Percentiles rank a stretch among this genome's conserved stretches.
These are phyloP conservation scores for Agraylea sexmaculata DNA, from an alignment of 1,140 invertebrate genomes.

Conservation along the genomic window DNA sequence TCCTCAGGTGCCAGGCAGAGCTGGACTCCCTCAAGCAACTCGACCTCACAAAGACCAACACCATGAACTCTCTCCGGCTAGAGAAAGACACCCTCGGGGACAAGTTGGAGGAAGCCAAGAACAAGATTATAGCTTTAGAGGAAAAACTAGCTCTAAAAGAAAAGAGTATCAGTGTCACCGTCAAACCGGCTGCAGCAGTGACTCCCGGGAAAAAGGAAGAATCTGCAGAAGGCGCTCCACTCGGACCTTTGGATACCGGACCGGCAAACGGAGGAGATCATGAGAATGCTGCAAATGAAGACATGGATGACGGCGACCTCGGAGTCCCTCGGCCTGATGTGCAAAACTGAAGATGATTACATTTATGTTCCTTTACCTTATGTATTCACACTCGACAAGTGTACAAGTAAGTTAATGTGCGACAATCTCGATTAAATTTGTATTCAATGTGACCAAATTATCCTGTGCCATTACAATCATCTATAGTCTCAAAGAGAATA, in stretches of 20 bases:
- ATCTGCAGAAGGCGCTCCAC: background rate
- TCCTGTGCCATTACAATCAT: too few relatives aligned
- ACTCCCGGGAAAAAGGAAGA: too few relatives aligned
- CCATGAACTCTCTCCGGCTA: slow-evolving; percentile 29
- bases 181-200: too few relatives aligned
- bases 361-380: too few relatives aligned
- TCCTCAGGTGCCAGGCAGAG: slow-evolving; percentile 29
- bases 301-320: slow-evolving; percentile 12
- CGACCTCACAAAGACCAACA: slow-evolving; percentile 27
- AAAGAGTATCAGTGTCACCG: slow-evolving; percentile 1
- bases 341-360: too few relatives aligned
- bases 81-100: slow-evolving; percentile 29
- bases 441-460: too few relatives aligned
- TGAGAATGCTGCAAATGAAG: slow-evolving; percentile 18
- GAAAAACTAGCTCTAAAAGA: background rate
- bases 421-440: too few relatives aligned
- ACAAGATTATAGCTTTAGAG: slow-evolving; percentile 20
- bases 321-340: too few relatives aligned
- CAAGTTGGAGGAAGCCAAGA: slow-evolving; percentile 24
- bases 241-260: slow-evolving; percentile 4
- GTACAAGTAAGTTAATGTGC: too few relatives aligned
- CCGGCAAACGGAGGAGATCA: slow-evolving; percentile 15
- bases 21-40: slow-evolving; percentile 33
- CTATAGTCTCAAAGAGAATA: too few relatives aligned
- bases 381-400: too few relatives aligned